Percentiles rank a stretch among this genome's conserved stretches.
phyloP scores from a whole-genome alignment of 2,113 vertebrate genomes.

The Centropus unirufus region DNA sequence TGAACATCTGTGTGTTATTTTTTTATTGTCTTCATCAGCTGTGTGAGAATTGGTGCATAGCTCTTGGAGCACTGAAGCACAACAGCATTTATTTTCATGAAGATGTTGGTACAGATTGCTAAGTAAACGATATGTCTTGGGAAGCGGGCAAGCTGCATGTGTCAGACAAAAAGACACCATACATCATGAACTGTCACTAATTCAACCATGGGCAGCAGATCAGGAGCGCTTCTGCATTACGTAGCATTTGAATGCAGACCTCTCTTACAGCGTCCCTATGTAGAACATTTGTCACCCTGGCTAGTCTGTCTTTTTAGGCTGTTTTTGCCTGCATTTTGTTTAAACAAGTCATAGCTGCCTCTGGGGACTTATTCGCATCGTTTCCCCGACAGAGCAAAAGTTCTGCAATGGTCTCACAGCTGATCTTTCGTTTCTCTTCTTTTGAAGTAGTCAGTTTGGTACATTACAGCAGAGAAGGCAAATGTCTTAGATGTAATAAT shows the following conservation, averaged over 20 bases:
- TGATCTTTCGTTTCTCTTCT: background rate
- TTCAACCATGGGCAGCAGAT: background rate
- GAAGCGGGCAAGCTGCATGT: background rate
- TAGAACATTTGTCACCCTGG: background rate
- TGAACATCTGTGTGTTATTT: background rate
- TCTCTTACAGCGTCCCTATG: background rate
- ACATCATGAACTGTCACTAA: background rate
- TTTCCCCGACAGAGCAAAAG: background rate
- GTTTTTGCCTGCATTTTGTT: background rate
- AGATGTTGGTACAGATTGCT: background rate
- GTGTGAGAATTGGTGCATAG: background rate
- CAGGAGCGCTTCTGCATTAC: background rate
- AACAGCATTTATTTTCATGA: background rate
- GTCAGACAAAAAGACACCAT: background rate
- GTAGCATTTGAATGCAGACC: background rate
- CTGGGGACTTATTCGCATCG: fast-evolving
- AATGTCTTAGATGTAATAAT: background rate
- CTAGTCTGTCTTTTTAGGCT: background rate
- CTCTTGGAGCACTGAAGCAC: background rate
- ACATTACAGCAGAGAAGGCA: background rate
- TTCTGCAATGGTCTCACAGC: background rate
- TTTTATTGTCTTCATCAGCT: background rate
- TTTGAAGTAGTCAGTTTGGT: background rate
- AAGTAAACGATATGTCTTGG: background rate
- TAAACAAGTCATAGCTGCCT: background rate